These are phyloP conservation scores for Perca schrenkii DNA, from an alignment of 2,113 vertebrate genomes.

Conservation along the genomic window DNA sequence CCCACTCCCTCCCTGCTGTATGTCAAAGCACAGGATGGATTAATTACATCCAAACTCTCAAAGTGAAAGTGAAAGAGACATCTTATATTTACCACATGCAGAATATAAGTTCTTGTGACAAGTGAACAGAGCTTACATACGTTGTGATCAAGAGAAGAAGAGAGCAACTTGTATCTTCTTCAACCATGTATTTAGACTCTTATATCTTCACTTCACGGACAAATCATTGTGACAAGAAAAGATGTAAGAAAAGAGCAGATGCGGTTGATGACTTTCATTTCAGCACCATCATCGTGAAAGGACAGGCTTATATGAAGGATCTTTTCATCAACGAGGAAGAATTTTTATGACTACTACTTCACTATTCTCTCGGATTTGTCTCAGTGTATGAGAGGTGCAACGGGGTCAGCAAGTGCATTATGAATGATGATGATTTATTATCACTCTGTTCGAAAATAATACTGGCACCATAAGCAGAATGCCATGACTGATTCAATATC, in stretches of 20 bases:
- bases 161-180: neutral
- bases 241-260: fast-evolving
- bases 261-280: constrained; percentile 2
- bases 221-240: neutral
- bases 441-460: too few relatives aligned
- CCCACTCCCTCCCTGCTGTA: neutral
- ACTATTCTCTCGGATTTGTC: neutral
- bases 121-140: neutral
- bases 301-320: neutral
- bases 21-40: neutral
- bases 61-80: neutral
- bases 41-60: neutral
- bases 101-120: neutral
- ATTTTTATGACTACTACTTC: constrained; percentile 32
- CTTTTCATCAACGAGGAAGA: neutral
- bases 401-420: too few relatives aligned
- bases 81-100: neutral
- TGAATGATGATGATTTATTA: too few relatives aligned
- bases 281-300: neutral
- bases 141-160: neutral
- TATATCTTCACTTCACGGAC: constrained; percentile 1
- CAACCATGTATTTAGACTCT: constrained; percentile 14
- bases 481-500: too few relatives aligned
- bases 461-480: too few relatives aligned
- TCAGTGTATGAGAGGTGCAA: constrained; percentile 2